Evolutionary conservation across 2,797 vertebrate species (phyloP).

Genomic region (Coluber constrictor): DNA sequence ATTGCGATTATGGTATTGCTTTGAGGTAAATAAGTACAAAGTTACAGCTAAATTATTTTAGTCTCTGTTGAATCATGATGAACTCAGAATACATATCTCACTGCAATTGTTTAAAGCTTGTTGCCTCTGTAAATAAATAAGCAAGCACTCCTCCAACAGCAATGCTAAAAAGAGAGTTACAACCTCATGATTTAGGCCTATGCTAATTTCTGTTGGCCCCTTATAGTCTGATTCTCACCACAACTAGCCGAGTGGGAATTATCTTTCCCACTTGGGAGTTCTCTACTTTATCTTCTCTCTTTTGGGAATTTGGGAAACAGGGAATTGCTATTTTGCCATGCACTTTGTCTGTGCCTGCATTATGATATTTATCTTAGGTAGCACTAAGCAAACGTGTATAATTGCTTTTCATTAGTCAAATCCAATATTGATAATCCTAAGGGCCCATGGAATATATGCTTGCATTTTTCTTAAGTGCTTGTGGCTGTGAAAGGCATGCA

Average conservation of each 20-base stretch:
- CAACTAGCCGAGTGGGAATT: neutral
- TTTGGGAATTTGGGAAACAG: neutral
- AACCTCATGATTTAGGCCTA: neutral
- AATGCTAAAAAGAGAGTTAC: neutral
- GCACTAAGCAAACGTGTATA: constrained; percentile 18
- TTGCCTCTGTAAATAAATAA: neutral
- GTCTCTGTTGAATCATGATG: neutral
- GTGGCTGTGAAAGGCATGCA: neutral
- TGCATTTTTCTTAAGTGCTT: neutral
- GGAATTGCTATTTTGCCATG: constrained; percentile 21
- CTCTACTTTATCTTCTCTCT: neutral
- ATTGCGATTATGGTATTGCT: neutral
- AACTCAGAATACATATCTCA: neutral
- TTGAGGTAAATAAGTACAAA: neutral
- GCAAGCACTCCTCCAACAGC: neutral
- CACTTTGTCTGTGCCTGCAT: constrained; percentile 1
- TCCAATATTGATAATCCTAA: neutral
- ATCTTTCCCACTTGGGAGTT: neutral
- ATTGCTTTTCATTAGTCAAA: constrained; percentile 29
- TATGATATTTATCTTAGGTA: constrained; percentile 19
- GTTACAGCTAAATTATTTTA: neutral
- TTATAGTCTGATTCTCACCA: fast-evolving
- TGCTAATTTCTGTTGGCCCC: constrained; percentile 14
- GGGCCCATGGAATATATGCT: neutral
- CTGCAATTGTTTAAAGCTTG: neutral